A percentile compares a stretch with the other conserved stretches of the same genome.
These are phyloP conservation scores for Australoheros scitulus DNA, from an alignment of 2,113 vertebrate species.

Conservation along the genomic window DNA sequence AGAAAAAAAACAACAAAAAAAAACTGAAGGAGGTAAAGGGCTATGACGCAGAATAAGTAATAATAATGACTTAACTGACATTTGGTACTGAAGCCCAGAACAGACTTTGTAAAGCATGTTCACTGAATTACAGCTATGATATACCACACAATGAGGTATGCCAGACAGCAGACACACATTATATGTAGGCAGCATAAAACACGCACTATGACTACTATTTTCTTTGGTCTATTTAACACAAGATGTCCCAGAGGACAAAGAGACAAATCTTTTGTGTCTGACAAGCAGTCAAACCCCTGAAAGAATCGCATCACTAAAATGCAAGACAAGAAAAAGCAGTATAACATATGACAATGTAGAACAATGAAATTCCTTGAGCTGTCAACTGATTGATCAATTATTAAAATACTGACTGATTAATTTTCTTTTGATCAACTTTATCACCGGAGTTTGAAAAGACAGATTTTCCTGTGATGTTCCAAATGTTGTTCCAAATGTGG, in stretches of 20 bases:
- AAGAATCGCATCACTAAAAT: neutral
- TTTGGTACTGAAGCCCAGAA: conserved; percentile 15
- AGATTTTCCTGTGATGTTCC: neutral
- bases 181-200: neutral
- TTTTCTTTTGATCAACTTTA: neutral
- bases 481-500: neutral
- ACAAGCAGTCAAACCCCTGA: neutral
- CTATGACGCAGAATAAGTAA: conserved; percentile 40
- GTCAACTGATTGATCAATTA: neutral
- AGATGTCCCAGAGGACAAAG: neutral
- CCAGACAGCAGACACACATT: neutral
- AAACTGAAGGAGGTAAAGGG: conserved; percentile 20
- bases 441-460: neutral
- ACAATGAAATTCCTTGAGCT: neutral
- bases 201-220: neutral
- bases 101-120: neutral
- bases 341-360: neutral
- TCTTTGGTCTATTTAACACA: conserved; percentile 8
- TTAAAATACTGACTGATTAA: neutral
- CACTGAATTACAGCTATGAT: neutral
- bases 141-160: neutral
- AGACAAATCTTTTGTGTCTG: neutral
- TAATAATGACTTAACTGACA: conserved; percentile 39
- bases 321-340: neutral
- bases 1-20: neutral